A percentile compares a stretch with the other conserved stretches of the same genome.
phyloP scores from a whole-genome alignment of 2,113 vertebrate genomes.

The Dromiciops gliroides region DNA sequence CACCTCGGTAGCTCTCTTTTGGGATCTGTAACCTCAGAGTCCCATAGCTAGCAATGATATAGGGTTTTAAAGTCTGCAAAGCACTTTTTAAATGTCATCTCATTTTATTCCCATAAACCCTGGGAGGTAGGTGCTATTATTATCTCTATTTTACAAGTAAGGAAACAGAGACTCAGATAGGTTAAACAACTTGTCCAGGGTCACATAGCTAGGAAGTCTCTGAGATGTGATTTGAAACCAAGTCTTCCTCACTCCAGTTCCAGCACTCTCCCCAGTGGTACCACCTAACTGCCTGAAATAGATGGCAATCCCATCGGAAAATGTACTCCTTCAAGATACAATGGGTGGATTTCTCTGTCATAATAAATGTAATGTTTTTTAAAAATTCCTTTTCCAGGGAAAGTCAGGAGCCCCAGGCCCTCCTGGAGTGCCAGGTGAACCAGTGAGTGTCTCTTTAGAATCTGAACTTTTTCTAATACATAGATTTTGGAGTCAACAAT shows the following conservation, averaged over 20 bases:
- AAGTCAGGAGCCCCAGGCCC: slow-evolving; percentile 91
- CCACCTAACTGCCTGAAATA: not conserved
- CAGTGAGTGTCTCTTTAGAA: slow-evolving; percentile 87
- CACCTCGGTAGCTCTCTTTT: not conserved
- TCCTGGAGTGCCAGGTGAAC: slow-evolving; percentile 92
- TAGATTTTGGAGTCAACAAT: not conserved
- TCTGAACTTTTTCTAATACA: not conserved
- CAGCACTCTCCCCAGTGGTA: not conserved
- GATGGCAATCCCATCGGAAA: not conserved
- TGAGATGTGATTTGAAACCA: not conserved
- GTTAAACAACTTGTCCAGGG: not conserved
- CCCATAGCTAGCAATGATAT: not conserved
- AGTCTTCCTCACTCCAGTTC: not conserved
- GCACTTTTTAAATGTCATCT: not conserved
- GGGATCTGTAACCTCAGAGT: not conserved
- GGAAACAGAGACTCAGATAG: not conserved
- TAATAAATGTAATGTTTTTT: slow-evolving; percentile 6
- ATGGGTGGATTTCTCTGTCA: not conserved
- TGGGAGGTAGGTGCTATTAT: not conserved
- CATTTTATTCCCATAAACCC: not conserved
- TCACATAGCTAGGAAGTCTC: not conserved
- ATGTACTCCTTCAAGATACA: not conserved
- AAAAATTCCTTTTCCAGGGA: slow-evolving; percentile 87
- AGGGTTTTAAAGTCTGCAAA: not conserved
- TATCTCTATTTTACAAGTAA: not conserved